Base-by-base conservation (phyloP, 2,888 invertebrate genomes). In the Fissipunctia ypsillon region DNA sequence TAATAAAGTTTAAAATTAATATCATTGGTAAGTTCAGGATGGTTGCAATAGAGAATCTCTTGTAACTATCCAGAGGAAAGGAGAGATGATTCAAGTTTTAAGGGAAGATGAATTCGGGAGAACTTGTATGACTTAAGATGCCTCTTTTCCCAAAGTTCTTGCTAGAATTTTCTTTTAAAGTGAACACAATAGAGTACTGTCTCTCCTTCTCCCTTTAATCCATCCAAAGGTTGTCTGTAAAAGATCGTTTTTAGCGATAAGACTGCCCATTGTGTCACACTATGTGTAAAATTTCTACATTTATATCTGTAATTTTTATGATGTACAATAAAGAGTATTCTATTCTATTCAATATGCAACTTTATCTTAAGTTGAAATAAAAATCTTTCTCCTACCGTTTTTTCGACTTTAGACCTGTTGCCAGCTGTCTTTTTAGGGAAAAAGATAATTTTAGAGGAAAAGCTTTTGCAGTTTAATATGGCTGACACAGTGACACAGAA, bases 291-390 rank as follows among this genome's bases (percentile, higher is more conserved):
- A n/a, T n/a, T n/a, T n/a, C n/a, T n/a, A n/a, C n/a, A n/a, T n/a
- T n/a, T n/a, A n/a, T n/a, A n/a, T n/a, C n/a, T n/a, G n/a, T n/a
- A n/a, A n/a, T n/a, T n/a, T n/a, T n/a, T n/a, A n/a, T n/a, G n/a
- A n/a, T n/a, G n/a, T n/a, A n/a, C n/a, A n/a, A n/a, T n/a, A n/a
- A n/a, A n/a, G n/a, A n/a, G n/a, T n/a, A n/a, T n/a, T n/a, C n/a
- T n/a, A n/a, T n/a, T n/a, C n/a, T n/a, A n/a, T n/a, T n/a, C 9
- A 35, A 59, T 48, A 54, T 78, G 35, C 57, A 73, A 64, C n/a
- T 79, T 59, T 35, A 54, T 68, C 22, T 35, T 45, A 50, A 52
- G 56, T 41, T 45, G 31, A 31, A 57, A 61, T 41, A 52, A 64
- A 64, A 64, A 19, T 43, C 12, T n/a, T 28, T 10, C 2, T 16